Conservation (phyloP, 1,140 invertebrate species). For the Plectrocnemia conspersa region DNA sequence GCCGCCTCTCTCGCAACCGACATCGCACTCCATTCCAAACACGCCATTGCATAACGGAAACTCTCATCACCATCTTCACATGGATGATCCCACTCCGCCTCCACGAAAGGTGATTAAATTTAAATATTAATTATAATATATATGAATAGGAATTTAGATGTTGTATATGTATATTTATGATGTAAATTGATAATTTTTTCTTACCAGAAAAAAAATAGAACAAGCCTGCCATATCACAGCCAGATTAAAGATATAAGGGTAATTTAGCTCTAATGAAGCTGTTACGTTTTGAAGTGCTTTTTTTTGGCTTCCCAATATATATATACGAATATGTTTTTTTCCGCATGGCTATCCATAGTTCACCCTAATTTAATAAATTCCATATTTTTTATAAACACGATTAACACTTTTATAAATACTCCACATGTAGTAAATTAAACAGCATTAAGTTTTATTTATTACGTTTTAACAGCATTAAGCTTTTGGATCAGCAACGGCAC, state of each 20-base stretch:
- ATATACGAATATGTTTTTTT: background rate
- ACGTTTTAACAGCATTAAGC: no score
- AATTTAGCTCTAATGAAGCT: constrained; percentile 25
- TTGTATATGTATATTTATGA: constrained; percentile 9
- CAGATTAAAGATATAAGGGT: constrained; percentile 27
- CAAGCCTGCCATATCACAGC: constrained; percentile 18
- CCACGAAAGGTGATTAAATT: constrained; percentile 44
- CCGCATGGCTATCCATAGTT: constrained; percentile 30
- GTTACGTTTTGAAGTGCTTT: constrained; percentile 22
- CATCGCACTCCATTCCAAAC: constrained; percentile 42
- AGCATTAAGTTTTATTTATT: no score
- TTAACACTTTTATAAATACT: no score
- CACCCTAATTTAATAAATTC: background rate
- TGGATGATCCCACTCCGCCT: constrained; percentile 47
- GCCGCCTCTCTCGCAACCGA: constrained; percentile 37
- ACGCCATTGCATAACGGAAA: constrained; percentile 36
- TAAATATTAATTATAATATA: constrained; percentile 5
- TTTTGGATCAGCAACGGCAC: no score
- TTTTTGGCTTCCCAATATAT: background rate
- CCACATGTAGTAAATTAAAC: no score
- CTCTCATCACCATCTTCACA: constrained; percentile 27
- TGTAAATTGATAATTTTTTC: constrained; percentile 19
- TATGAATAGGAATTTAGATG: background rate
- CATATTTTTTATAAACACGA: no score
- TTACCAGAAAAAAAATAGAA: constrained; percentile 34